A percentile compares a stretch with the other conserved stretches of the same genome.
Evolutionary conservation across 2,113 vertebrate genomes (phyloP).

Genomic region (Misgurnus mizolepis): DNA sequence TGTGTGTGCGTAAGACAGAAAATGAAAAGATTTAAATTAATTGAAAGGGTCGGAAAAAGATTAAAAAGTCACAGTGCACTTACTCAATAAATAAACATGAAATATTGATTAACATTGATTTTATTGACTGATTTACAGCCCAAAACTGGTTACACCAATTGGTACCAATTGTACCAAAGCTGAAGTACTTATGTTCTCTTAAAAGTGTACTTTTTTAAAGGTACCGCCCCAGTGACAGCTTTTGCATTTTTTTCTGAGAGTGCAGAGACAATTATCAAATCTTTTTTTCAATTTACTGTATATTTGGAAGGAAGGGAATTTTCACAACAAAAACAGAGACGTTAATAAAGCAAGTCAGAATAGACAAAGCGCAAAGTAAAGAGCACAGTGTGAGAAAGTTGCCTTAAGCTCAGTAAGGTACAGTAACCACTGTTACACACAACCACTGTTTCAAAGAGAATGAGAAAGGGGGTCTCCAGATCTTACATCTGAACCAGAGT

Average conservation of each 20-base stretch:
- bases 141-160: too few relatives aligned
- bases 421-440: constrained; percentile 1
- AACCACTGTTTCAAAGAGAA: constrained; percentile 16
- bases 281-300: too few relatives aligned
- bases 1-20: constrained; percentile 6
- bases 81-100: too few relatives aligned
- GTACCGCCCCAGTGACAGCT: too few relatives aligned
- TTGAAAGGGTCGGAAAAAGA: constrained; percentile 48
- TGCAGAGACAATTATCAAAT: too few relatives aligned
- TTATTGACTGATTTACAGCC: too few relatives aligned
- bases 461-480: constrained; percentile 18
- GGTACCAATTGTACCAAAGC: too few relatives aligned
- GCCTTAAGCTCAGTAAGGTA: constrained; percentile 33
- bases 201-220: too few relatives aligned
- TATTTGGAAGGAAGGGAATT: not conserved
- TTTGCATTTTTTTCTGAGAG: too few relatives aligned
- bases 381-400: constrained; percentile 19
- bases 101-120: too few relatives aligned
- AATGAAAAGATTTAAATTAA: not conserved
- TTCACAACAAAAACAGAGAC: not conserved
- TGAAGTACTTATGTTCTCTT: too few relatives aligned
- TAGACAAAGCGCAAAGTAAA: constrained; percentile 33
- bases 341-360: constrained; percentile 2
- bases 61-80: not conserved
- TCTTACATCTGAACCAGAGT: constrained; percentile 57